Conservation (phyloP, 2,113 vertebrate genomes). For the Oryzias curvinotus region DNA sequence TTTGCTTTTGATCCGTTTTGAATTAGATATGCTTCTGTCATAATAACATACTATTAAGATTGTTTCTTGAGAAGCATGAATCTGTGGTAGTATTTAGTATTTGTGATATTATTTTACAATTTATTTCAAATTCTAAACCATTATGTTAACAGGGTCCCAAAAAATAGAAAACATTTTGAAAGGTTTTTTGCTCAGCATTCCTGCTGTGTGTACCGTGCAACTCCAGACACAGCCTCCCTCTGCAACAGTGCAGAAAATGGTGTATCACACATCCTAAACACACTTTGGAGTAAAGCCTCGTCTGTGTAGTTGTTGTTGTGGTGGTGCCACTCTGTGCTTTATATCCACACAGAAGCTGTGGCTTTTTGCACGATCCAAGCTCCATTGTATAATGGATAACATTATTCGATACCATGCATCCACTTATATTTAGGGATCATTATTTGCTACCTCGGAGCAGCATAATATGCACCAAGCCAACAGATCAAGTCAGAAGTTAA, state of each 20-base stretch:
- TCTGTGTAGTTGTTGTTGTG: conserved; percentile 62
- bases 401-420: conserved; percentile 32
- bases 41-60: too few relatives aligned
- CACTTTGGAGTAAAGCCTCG: conserved; percentile 55
- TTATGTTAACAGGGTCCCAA: conserved; percentile 45
- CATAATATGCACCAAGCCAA: conserved; percentile 25
- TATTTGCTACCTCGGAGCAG: conserved; percentile 26
- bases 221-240: conserved; percentile 50
- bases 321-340: conserved; percentile 57
- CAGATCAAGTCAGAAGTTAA: conserved; percentile 44
- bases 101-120: too few relatives aligned
- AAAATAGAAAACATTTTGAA: conserved; percentile 40
- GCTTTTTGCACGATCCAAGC: conserved; percentile 34
- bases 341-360: conserved; percentile 51
- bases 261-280: conserved; percentile 63
- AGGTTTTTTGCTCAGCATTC: conserved; percentile 42
- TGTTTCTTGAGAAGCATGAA: not conserved
- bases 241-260: conserved; percentile 62
- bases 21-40: too few relatives aligned
- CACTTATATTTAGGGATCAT: conserved; percentile 31
- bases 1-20: too few relatives aligned
- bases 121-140: conserved; percentile 15
- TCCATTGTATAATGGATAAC: conserved; percentile 36
- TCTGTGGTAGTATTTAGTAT: conserved; percentile 11
- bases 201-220: conserved; percentile 31